A percentile compares a stretch with the other conserved stretches of the same genome.
phyloP scores from a whole-genome alignment of 2,113 vertebrate species.

The Mustela nigripes region DNA sequence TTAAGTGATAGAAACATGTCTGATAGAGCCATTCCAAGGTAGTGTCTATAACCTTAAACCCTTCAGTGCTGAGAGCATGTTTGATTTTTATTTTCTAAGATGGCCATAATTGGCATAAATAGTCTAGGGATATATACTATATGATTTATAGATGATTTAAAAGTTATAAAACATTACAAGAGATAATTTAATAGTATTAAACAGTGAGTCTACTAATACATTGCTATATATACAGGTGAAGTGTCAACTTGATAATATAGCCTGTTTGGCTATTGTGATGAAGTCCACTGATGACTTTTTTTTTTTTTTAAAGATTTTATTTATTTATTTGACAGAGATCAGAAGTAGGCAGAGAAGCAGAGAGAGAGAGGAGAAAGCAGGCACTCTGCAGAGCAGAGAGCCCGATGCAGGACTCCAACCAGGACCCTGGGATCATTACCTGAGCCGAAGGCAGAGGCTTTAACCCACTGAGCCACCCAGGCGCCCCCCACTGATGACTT shows the following conservation, averaged over 20 bases:
- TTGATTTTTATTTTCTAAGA: conserved; percentile 57
- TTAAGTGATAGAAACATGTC: conserved; percentile 60
- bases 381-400: no score
- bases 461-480: no score
- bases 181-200: conserved; percentile 21
- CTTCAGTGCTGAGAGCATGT: not conserved
- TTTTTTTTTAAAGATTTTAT: not conserved
- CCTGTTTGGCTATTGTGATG: conserved; percentile 39
- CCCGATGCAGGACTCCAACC: no score
- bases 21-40: conserved; percentile 33
- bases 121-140: not conserved
- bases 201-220: not conserved
- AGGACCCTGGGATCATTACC: no score
- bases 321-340: no score
- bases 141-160: not conserved
- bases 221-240: not conserved
- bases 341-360: no score
- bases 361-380: no score
- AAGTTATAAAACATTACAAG: conserved; percentile 53
- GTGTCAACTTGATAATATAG: not conserved
- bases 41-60: not conserved
- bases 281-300: not conserved
- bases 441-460: no score
- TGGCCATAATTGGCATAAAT: conserved; percentile 13
- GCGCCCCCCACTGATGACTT: not conserved